A percentile compares a stretch with the other conserved stretches of the same genome.
phyloP scores from a whole-genome alignment of 2,888 invertebrate species.

The Volucella bombylans region DNA sequence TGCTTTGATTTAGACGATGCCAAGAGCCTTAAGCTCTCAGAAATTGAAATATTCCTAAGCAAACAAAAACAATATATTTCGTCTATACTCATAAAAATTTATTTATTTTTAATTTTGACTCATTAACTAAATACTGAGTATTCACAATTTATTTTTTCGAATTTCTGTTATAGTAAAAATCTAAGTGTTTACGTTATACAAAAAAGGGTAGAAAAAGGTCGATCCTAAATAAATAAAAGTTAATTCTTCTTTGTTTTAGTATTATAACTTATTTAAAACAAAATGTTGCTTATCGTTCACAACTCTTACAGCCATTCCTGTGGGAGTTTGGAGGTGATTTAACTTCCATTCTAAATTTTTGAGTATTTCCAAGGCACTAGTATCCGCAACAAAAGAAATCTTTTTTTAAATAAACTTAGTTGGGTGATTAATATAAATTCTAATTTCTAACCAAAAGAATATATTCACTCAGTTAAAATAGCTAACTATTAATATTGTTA shows the following conservation, averaged over 20 bases:
- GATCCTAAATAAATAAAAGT: slow-evolving; percentile 9
- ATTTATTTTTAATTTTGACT: slow-evolving; percentile 22
- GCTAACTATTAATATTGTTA: slow-evolving; percentile 41
- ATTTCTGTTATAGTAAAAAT: slow-evolving; percentile 33
- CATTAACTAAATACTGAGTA: slow-evolving; percentile 47
- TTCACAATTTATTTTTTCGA: slow-evolving; percentile 27
- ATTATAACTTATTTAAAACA: slow-evolving; percentile 11
- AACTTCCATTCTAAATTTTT: slow-evolving; percentile 30
- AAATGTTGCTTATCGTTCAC: slow-evolving; percentile 12
- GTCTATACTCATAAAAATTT: slow-evolving; percentile 7
- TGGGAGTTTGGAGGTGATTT: slow-evolving; percentile 16
- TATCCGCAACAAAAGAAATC: slow-evolving; percentile 34
- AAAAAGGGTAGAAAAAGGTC: slow-evolving; percentile 18
- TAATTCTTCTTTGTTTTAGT: background rate
- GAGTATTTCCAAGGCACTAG: slow-evolving; percentile 72
- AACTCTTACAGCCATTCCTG: slow-evolving; percentile 18
- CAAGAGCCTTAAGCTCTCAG: background rate
- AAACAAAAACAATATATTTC: background rate
- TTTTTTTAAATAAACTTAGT: slow-evolving; percentile 17
- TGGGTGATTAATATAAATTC: slow-evolving; percentile 2
- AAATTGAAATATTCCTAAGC: background rate
- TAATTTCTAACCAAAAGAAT: slow-evolving; percentile 9
- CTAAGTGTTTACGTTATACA: slow-evolving; percentile 12
- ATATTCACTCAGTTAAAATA: slow-evolving; percentile 41
- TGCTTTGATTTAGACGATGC: too few species aligned